These are phyloP conservation scores for Philopedon plagiatum DNA, from an alignment of 2,888 invertebrate genomes.

Conservation along the genomic window DNA sequence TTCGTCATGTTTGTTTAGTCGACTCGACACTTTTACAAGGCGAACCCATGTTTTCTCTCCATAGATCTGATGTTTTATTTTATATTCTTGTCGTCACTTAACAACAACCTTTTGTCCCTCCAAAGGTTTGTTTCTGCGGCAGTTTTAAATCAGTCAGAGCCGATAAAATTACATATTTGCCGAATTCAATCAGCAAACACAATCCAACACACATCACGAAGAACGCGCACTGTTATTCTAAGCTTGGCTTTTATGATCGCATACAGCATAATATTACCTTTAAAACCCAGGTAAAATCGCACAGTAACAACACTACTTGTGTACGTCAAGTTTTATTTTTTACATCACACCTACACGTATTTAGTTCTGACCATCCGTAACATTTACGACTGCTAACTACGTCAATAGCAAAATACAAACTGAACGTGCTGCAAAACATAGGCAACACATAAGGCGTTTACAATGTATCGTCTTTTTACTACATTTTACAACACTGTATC, in stretches of 20 bases:
- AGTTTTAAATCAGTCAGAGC: no score
- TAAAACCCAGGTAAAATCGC: not conserved
- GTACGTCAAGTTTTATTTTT: slow-evolving; percentile 3
- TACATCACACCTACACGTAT: slow-evolving; percentile 1
- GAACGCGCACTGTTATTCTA: slow-evolving; percentile 22
- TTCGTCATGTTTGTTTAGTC: no score
- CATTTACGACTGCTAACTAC: not conserved
- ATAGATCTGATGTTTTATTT: no score
- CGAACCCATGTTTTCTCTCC: no score
- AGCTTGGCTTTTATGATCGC: slow-evolving; percentile 1
- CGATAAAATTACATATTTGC: no score
- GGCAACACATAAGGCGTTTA: slow-evolving; percentile 16
- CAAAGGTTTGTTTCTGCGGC: no score
- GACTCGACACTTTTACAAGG: no score
- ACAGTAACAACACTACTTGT: not conserved
- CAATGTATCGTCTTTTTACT: not conserved
- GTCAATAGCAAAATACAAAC: slow-evolving; percentile 2
- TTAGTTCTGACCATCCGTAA: slow-evolving; percentile 23
- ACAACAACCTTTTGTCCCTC: no score
- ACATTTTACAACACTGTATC: not conserved
- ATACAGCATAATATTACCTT: slow-evolving; percentile 19
- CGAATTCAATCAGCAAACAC: no score
- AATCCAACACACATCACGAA: no score
- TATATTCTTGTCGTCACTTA: no score
- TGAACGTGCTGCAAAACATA: not conserved